Evolutionary conservation across 2,797 vertebrate genomes (phyloP).

Genomic region (Anabas testudineus): DNA sequence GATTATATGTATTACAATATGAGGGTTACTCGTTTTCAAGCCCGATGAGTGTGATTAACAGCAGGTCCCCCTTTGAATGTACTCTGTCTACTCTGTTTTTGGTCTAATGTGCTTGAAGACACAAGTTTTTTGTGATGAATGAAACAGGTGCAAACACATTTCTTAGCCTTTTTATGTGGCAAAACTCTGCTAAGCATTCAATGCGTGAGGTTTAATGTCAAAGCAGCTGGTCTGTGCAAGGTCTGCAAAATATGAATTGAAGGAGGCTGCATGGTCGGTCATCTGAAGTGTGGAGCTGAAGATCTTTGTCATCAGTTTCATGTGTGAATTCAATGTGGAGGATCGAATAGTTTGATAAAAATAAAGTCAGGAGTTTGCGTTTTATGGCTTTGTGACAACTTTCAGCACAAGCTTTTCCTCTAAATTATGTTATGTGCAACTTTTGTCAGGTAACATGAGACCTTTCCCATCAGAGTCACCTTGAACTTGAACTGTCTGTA

Average conservation of each 20-base stretch:
- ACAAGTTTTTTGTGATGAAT: constrained; percentile 1
- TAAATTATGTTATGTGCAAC: neutral
- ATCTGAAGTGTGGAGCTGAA: too few relatives aligned
- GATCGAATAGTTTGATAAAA: too few relatives aligned
- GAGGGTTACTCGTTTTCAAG: neutral
- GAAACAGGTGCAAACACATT: constrained; percentile 28
- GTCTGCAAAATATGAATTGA: neutral
- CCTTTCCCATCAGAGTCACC: too few relatives aligned
- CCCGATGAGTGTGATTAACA: constrained; percentile 25
- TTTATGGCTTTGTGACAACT: constrained; percentile 20
- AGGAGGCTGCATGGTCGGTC: too few relatives aligned
- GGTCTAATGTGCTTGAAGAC: neutral
- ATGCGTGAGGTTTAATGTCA: neutral
- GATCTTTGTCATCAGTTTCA: too few relatives aligned
- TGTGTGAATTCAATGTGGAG: too few relatives aligned
- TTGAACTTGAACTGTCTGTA: constrained; percentile 17
- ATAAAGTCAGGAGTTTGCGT: constrained; percentile 13
- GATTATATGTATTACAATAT: too few relatives aligned
- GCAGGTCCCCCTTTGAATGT: neutral
- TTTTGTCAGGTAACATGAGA: constrained; percentile 15
- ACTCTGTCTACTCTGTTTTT: too few relatives aligned
- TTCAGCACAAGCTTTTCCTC: constrained; percentile 21
- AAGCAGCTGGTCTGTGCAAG: neutral
- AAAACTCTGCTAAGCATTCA: neutral
- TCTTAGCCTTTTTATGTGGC: neutral